A percentile compares a stretch with the other conserved stretches of the same genome.
Conservation (phyloP, 2,888 invertebrate genomes). For the Phengaris alcon region DNA sequence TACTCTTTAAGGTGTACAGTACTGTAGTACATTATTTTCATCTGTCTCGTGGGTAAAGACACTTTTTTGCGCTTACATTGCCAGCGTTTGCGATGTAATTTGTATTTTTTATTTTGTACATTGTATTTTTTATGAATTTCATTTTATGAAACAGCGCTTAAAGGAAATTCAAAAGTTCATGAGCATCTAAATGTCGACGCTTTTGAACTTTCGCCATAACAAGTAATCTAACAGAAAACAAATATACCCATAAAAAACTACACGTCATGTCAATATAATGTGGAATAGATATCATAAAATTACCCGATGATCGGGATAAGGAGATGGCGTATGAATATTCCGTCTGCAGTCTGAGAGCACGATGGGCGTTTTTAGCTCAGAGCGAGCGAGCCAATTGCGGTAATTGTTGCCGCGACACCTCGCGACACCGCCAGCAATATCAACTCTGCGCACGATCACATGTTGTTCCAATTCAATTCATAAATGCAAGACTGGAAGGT, state of each 20-base stretch:
- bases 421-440: slow-evolving; percentile 58
- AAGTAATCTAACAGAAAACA: background rate
- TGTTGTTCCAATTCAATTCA: slow-evolving; percentile 48
- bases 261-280: background rate
- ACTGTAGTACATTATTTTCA: too few species aligned
- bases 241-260: slow-evolving; percentile 1
- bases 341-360: slow-evolving; percentile 44
- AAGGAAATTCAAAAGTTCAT: background rate
- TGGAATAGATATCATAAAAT: slow-evolving; percentile 20
- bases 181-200: too few species aligned
- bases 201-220: background rate
- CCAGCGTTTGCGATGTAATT: too few species aligned
- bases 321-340: slow-evolving; percentile 26
- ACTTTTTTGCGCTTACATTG: too few species aligned
- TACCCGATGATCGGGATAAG: background rate
- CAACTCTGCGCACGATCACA: slow-evolving; percentile 46
- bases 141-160: too few species aligned
- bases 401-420: slow-evolving; percentile 76
- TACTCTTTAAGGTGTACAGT: too few species aligned
- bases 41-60: too few species aligned
- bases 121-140: too few species aligned
- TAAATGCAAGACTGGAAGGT: slow-evolving; percentile 37
- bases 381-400: slow-evolving; percentile 76
- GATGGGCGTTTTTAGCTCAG: slow-evolving; percentile 71
- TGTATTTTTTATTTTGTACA: too few species aligned